A percentile compares a stretch with the other conserved stretches of the same genome.
phyloP scores from a whole-genome alignment of 2,113 vertebrate genomes.

The Notothenia rossii region DNA sequence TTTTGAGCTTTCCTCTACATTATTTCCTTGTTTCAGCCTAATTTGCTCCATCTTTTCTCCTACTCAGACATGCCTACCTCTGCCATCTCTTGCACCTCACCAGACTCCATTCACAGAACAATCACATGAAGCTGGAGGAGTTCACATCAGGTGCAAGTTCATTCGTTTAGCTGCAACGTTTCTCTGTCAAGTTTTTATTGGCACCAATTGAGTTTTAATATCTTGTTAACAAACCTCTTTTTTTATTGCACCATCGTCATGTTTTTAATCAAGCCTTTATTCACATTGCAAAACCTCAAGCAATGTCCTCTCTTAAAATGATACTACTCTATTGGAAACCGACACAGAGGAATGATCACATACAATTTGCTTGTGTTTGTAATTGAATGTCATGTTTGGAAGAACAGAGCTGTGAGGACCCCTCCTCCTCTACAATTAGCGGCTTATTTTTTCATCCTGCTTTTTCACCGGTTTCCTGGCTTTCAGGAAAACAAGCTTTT shows the following conservation, averaged over 20 bases:
- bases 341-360: neutral
- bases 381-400: neutral
- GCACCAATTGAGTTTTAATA: neutral
- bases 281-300: neutral
- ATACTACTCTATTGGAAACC: neutral
- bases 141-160: neutral
- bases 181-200: neutral
- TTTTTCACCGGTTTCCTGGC: neutral
- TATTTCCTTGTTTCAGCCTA: constrained; percentile 5
- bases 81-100: constrained; percentile 20
- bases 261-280: constrained; percentile 19
- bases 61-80: constrained; percentile 40
- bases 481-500: no score
- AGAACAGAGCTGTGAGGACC: neutral
- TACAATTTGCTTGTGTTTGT: neutral
- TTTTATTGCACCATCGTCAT: neutral
- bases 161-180: neutral
- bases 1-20: neutral
- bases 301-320: neutral
- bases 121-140: constrained; percentile 1
- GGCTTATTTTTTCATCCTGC: constrained; percentile 42
- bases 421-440: constrained; percentile 27
- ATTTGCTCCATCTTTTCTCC: neutral
- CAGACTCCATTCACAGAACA: constrained; percentile 1
- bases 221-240: constrained; percentile 18